Evolutionary conservation across 30 jellyfish, hydroid and myxozoan species (phyloP).

Genomic region (Hydractinia echinata): DNA sequence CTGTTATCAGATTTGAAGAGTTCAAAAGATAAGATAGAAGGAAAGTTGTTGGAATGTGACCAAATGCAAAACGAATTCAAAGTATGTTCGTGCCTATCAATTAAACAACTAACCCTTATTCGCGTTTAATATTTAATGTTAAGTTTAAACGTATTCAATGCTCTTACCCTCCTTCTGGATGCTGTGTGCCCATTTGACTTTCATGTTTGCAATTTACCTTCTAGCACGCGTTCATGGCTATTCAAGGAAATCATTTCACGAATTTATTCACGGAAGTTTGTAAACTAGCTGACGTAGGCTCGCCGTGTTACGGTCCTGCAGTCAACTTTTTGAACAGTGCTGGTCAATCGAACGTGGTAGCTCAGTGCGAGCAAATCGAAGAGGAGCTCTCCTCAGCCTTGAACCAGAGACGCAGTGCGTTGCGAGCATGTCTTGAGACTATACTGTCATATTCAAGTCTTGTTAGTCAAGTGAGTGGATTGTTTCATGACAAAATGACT

Average conservation of each 20-base stretch:
- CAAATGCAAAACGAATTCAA: constrained; percentile 45
- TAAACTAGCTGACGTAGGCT: constrained; percentile 75
- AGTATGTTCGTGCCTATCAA: constrained; percentile 58
- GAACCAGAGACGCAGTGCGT: constrained; percentile 70
- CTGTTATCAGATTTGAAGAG: constrained; percentile 58
- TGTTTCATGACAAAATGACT: background rate
- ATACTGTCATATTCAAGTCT: constrained; percentile 67
- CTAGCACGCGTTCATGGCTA: constrained; percentile 56
- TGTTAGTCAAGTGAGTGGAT: constrained; percentile 53
- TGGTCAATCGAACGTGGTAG: constrained; percentile 79
- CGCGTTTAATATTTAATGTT: background rate
- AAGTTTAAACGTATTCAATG: too few species aligned
- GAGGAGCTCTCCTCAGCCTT: constrained; percentile 52
- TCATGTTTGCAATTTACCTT: background rate
- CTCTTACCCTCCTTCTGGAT: too few species aligned
- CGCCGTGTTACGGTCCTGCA: constrained; percentile 82
- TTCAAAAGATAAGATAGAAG: constrained; percentile 47
- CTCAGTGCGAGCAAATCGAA: constrained; percentile 88
- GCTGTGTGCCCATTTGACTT: too few species aligned
- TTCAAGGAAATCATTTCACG: constrained; percentile 57
- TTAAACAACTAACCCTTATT: background rate
- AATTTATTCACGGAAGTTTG: constrained; percentile 68
- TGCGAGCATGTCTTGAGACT: constrained; percentile 69
- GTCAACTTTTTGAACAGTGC: constrained; percentile 73
- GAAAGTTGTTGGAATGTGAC: constrained; percentile 61